phyloP scores from a whole-genome alignment of 1,140 invertebrate genomes.

The Diorhabda elongata region DNA sequence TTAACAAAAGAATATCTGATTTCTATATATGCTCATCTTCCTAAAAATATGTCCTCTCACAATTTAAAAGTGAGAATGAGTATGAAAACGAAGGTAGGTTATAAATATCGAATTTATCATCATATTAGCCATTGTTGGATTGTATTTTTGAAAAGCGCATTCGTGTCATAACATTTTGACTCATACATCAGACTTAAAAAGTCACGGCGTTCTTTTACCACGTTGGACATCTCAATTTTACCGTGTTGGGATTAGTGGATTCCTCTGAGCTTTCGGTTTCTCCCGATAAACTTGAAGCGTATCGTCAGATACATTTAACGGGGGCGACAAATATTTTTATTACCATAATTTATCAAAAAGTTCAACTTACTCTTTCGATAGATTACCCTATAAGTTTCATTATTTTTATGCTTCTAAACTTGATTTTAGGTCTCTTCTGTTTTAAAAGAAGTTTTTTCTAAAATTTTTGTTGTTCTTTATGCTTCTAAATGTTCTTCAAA shows the following conservation, averaged over 20 bases:
- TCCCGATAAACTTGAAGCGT: not conserved
- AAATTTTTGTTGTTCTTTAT: no score
- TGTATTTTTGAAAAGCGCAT: slow-evolving; percentile 15
- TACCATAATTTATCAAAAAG: no score
- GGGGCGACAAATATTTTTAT: no score
- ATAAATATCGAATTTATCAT: slow-evolving; percentile 21
- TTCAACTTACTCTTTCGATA: no score
- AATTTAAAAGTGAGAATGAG: not conserved
- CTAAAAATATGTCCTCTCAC: not conserved
- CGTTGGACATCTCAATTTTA: slow-evolving; percentile 6
- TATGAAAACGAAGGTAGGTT: not conserved
- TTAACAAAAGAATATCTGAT: not conserved
- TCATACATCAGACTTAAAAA: slow-evolving; percentile 29
- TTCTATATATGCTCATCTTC: not conserved
- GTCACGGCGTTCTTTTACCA: not conserved
- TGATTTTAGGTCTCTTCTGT: no score
- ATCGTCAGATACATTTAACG: not conserved
- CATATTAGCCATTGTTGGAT: slow-evolving; percentile 19
- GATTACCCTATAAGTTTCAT: no score
- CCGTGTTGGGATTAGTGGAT: slow-evolving; percentile 4
- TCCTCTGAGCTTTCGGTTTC: not conserved
- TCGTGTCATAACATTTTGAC: slow-evolving; percentile 30
- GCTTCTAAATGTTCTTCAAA: no score
- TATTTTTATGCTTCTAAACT: no score
- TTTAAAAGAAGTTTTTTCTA: no score